Evolutionary conservation across 1,140 invertebrate species (phyloP).

Genomic region (Chionoecetes opilio): DNA sequence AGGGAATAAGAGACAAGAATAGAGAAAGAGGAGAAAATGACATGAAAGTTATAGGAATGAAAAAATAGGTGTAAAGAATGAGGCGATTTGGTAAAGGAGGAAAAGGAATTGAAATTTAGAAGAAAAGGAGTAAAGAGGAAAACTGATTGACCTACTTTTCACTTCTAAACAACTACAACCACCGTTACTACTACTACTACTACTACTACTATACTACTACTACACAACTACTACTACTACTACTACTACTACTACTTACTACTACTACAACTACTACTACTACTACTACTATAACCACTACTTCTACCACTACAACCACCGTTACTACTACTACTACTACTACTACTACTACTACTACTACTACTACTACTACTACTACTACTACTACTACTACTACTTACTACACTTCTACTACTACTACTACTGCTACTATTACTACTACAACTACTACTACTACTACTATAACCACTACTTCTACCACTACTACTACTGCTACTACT

Average conservation of each 20-base stretch:
- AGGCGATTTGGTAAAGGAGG: not conserved
- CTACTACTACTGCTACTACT: not conserved
- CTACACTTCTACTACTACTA: not conserved
- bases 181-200: not conserved
- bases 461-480: too few species aligned
- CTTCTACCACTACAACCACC: not conserved
- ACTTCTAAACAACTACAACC: not conserved
- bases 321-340: conserved; percentile 1
- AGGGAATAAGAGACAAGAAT: not conserved
- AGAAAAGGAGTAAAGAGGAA: not conserved
- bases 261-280: too few species aligned
- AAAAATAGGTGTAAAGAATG: not conserved
- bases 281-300: not conserved
- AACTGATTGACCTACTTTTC: not conserved
- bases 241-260: too few species aligned
- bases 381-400: not conserved
- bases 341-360: conserved; percentile 30
- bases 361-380: conserved; percentile 29
- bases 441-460: not conserved
- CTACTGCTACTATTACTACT: not conserved
- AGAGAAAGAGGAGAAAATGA: not conserved
- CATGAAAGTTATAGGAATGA: not conserved
- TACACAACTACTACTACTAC: too few species aligned
- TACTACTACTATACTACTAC: not conserved
- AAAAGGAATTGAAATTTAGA: not conserved